A percentile compares a stretch with the other conserved stretches of the same genome.
Evolutionary conservation across 2,797 vertebrate genomes (phyloP).

Genomic region (Phyllotis vaccarum): DNA sequence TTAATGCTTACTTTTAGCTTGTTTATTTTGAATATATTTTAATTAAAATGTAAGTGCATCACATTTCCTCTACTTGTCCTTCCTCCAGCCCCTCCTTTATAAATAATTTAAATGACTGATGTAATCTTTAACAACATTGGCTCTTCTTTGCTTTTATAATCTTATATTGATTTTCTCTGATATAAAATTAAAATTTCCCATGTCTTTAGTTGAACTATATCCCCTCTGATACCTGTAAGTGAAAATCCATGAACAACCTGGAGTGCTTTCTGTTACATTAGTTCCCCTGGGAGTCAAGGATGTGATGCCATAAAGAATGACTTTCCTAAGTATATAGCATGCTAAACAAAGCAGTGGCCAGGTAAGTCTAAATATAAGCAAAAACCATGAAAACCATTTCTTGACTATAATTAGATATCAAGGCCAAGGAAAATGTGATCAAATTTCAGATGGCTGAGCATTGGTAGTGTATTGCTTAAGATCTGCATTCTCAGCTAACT

Average conservation of each 20-base stretch:
- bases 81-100: neutral
- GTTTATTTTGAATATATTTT: neutral
- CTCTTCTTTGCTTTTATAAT: neutral
- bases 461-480: neutral
- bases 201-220: neutral
- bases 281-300: neutral
- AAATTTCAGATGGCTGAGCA: neutral
- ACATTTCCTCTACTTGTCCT: too few species aligned
- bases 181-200: constrained; percentile 16
- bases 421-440: neutral
- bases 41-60: neutral
- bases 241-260: neutral
- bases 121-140: neutral
- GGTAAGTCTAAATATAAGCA: neutral
- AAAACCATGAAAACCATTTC: neutral
- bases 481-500: constrained; percentile 29
- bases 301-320: neutral
- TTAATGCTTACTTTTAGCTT: neutral
- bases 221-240: neutral
- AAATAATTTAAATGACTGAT: neutral
- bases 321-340: neutral
- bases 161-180: neutral
- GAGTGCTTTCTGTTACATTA: neutral
- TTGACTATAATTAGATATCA: neutral
- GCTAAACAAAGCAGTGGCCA: neutral